A percentile compares a stretch with the other conserved stretches of the same genome.
Conservation (phyloP, 2,797 vertebrate genomes). For the Coilia nasus region DNA sequence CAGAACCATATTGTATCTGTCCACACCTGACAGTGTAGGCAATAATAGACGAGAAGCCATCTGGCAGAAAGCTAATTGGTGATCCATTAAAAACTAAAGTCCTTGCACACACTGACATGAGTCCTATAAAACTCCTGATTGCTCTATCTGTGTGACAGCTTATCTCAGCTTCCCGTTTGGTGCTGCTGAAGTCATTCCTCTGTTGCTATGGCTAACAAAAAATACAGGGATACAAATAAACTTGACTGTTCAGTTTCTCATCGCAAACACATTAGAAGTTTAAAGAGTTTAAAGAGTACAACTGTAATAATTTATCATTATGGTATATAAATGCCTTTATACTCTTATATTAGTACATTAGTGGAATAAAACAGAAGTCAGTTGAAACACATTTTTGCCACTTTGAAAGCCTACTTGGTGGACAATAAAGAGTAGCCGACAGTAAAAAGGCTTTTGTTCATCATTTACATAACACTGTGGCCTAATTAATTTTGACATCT, state of each 20-base stretch:
- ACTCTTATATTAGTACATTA: neutral
- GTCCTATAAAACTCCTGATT: slow-evolving; percentile 64
- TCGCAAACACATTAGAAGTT: too few relatives aligned
- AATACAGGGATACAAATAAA: neutral
- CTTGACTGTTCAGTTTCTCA: neutral
- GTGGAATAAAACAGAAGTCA: neutral
- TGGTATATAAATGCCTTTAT: too few relatives aligned
- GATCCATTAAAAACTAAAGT: slow-evolving; percentile 73
- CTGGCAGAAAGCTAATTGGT: slow-evolving; percentile 60
- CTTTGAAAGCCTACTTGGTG: slow-evolving; percentile 32
- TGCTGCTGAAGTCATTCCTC: slow-evolving; percentile 1
- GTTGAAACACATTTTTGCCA: neutral
- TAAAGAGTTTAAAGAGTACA: too few relatives aligned
- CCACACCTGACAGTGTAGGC: neutral
- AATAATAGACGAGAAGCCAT: neutral
- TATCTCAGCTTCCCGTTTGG: slow-evolving; percentile 35
- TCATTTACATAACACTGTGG: slow-evolving; percentile 51
- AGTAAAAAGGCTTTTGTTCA: slow-evolving; percentile 67
- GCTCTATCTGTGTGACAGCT: slow-evolving; percentile 43
- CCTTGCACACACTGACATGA: slow-evolving; percentile 50
- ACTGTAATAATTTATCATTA: too few relatives aligned
- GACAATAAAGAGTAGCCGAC: neutral
- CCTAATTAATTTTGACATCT: slow-evolving; percentile 57
- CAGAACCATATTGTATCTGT: neutral
- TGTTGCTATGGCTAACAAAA: neutral